Base-by-base conservation (phyloP, 2,797 vertebrate genomes). In the Ceyx erithaca region DNA sequence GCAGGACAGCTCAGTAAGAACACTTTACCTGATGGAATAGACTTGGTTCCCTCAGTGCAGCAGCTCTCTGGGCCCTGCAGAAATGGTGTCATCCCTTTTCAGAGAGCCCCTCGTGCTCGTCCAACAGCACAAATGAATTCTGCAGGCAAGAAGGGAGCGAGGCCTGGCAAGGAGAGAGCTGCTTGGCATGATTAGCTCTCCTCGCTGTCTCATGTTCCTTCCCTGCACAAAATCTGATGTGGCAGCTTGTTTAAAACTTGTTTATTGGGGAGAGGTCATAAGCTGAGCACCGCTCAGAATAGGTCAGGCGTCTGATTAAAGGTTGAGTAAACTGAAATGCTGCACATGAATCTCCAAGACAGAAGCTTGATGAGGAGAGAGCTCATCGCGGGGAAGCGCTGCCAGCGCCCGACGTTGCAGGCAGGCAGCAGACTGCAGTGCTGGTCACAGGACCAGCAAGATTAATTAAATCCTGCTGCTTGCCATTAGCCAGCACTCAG, bases 181-280 rank as follows among this genome's bases (percentile, higher is more conserved):
- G 58, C 66, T 90, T 75, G 78, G 83, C 80, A 41, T 49, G 80
- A 73, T 77, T 78, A 48, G 71, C 86, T 89, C 69, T 81, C 79
- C 54, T 94, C 73, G 67, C 91, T 92, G 89, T 89, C 89, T 93
- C 75, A 48, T 58, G 43, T 71, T 90, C 22, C 0, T 69, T 88
- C 79, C 33, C 80, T 69, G 51, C 25, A 91, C 67, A 81, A 93
- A 93, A 94, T 96, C 66, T 91, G 79, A 95, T 90, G 90, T 92
- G 92, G 95, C 95, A 96, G 89, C 83, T 95, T 94, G 92, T 92
- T 95, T 94, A 94, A 94, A 96, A 94, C 85, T 92, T 96, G 93
- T 93, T 96, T 96, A 90, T 95, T 82, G 80, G 83, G 64, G 94
- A 88, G 89, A 92, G 93, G 93, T 95, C 94, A 93, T 92, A 91